A percentile compares a stretch with the other conserved stretches of the same genome.
Evolutionary conservation across 1,140 invertebrate species (phyloP).

Genomic region (Lineus longissimus): DNA sequence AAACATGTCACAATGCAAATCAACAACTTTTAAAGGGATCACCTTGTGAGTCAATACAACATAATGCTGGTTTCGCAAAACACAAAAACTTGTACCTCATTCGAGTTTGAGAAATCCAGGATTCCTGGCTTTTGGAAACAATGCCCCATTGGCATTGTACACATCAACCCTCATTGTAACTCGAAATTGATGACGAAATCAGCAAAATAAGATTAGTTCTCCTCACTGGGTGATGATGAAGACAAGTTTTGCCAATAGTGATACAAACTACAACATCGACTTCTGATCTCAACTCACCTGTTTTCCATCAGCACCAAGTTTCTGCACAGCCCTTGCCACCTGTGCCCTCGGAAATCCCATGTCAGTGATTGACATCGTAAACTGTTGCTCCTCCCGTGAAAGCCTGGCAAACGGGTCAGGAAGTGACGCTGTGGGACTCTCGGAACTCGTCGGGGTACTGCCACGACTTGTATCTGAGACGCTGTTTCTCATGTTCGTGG

Average conservation of each 20-base stretch:
- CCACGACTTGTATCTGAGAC: neutral
- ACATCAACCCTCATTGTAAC: no score
- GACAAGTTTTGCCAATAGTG: neutral
- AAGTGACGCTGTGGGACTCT: constrained; percentile 15
- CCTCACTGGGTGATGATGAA: no score
- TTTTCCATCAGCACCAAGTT: constrained; percentile 76
- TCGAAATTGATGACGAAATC: no score
- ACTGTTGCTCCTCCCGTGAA: constrained; percentile 60
- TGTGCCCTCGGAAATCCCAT: constrained; percentile 82
- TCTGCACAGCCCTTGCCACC: constrained; percentile 69
- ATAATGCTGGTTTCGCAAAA: no score
- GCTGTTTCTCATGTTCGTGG: neutral
- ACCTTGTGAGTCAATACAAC: no score
- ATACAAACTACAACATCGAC: neutral
- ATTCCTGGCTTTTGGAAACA: no score
- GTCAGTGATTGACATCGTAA: constrained; percentile 68
- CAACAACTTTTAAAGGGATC: no score
- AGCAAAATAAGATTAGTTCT: no score
- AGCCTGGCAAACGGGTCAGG: constrained; percentile 61
- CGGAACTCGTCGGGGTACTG: constrained; percentile 5
- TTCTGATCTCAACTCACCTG: constrained; percentile 61
- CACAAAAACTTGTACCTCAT: no score
- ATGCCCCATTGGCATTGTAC: no score
- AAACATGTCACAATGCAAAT: no score
- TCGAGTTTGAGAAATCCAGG: no score